Evolutionary conservation across 1,140 invertebrate genomes (phyloP), one percentile per base, ranked within the genome.

Genomic region (Cryptotermes secundus): DNA sequence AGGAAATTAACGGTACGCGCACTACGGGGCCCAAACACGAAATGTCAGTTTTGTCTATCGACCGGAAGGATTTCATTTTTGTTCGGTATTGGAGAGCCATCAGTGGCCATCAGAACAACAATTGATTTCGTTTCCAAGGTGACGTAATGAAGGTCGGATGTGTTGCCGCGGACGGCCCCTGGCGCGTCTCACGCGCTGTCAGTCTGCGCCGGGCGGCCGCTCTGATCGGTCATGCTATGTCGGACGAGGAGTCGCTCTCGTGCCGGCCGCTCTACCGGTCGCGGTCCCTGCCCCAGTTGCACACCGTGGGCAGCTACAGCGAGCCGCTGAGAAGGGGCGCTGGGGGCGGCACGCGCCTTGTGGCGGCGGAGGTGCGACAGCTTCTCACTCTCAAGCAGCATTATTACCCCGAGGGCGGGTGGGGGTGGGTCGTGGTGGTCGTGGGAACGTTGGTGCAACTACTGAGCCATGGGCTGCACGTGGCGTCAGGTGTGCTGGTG

Each of bases 401-500:
- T 87, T 93, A 93, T 88, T 94, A 93, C 86, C 93, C 93, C 0
- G 93, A 94, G 87, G 93, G 92, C 65, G 93, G 93, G 83, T 94
- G 93, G 93, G 93, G 93, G 26, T 94, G 93, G 93, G 89, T 93
- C 84, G 89, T 94, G 72, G 89, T 92, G 6, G 86, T 89, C 19
- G 90, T 90, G 22, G 90, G 91, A 34, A 88, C 93, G 59, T 86
- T 92, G 35, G 91, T 92, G 59, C 90, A 93, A 86, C 87, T 92
- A 49, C 87, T 93, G 53, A 88, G 89, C 53, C 91, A 91, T 85
- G 92, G 92, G 3, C 87, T 92, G 49, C 92, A 92, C 84, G 89
- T 89, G 85, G 89, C 90, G 38, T 89, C 87, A 79, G 91, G 91
- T 81, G 87, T 88, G 34, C 87, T 90, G 85, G 87, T 89, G 85